These are phyloP conservation scores for Thera britannica DNA, from an alignment of 2,888 invertebrate genomes.

Conservation along the genomic window DNA sequence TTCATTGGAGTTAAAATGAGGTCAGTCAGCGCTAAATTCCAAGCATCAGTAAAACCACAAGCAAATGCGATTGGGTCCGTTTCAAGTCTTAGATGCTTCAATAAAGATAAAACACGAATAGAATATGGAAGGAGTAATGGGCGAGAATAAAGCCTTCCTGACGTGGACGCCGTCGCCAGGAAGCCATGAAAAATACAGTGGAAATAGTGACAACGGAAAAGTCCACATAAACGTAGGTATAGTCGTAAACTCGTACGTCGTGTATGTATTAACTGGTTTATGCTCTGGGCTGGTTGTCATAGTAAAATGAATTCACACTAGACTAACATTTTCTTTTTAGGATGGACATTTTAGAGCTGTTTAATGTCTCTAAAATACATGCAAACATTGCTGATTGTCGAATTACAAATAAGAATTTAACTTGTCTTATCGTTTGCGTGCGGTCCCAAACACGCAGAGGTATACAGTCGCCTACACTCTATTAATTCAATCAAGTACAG, in stretches of 20 bases:
- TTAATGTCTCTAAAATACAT: background rate
- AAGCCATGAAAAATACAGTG: constrained; percentile 40
- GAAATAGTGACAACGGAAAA: constrained; percentile 47
- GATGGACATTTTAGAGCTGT: background rate
- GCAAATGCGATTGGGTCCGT: background rate
- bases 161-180: constrained; percentile 30
- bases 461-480: too few species aligned
- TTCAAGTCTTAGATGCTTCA: constrained; percentile 9
- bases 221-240: constrained; percentile 43
- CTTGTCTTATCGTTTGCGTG: background rate
- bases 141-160: constrained; percentile 38
- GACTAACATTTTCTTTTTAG: background rate
- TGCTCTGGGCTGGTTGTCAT: background rate
- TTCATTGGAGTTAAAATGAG: background rate
- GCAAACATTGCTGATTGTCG: too few species aligned
- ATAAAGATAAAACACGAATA: constrained; percentile 10
- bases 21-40: background rate
- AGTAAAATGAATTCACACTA: background rate
- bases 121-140: constrained; percentile 35
- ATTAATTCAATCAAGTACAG: too few species aligned
- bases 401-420: too few species aligned
- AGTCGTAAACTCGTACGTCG: constrained; percentile 43
- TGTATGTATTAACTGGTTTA: constrained; percentile 4
- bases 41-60: background rate
- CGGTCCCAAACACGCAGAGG: background rate